Conservation (phyloP, 2,888 invertebrate species). For the Orchesella flavescens region DNA sequence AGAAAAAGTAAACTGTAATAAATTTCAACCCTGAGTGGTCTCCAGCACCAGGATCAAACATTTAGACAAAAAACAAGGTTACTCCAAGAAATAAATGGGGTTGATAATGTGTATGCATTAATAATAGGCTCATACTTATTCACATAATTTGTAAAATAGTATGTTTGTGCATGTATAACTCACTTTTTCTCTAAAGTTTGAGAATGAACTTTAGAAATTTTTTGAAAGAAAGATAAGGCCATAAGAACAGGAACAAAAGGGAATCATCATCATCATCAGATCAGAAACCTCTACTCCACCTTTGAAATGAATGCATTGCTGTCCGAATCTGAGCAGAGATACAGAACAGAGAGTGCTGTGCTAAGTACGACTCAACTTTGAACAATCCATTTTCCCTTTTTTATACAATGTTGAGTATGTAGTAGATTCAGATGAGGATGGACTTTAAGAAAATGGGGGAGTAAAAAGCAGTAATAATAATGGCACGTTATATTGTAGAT, state of each 20-base stretch:
- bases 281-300: no score
- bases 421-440: neutral
- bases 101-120: conserved; percentile 4
- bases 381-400: neutral
- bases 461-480: conserved; percentile 6
- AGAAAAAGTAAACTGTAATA: neutral
- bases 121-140: neutral
- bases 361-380: no score
- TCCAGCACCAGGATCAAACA: neutral
- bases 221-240: neutral
- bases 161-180: neutral
- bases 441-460: conserved; percentile 10
- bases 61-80: conserved; percentile 8
- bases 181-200: neutral
- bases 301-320: conserved; percentile 2
- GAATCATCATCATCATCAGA: neutral
- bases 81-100: conserved; percentile 7
- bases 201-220: conserved; percentile 8
- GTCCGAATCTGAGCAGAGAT: neutral
- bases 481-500: conserved; percentile 23
- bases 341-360: neutral
- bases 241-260: conserved; percentile 7
- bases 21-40: conserved; percentile 15
- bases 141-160: neutral
- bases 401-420: neutral